Evolutionary conservation across 2,888 invertebrate genomes (phyloP).

Genomic region (Sinohyriopsis cumingii): DNA sequence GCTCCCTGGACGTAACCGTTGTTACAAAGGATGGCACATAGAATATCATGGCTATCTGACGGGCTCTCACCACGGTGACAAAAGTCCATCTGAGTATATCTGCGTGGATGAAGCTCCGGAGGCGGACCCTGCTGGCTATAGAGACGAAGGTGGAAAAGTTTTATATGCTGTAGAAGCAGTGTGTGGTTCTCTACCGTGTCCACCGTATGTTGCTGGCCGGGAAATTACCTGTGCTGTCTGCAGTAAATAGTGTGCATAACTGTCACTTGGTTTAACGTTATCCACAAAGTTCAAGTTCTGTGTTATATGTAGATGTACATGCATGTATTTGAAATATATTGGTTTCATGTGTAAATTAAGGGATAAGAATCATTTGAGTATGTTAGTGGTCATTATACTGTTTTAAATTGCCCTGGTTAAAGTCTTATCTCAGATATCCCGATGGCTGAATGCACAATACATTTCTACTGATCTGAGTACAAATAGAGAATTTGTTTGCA

Average conservation of each 20-base stretch:
- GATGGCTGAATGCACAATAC: too few species aligned
- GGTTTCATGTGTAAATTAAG: too few species aligned
- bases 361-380: too few species aligned
- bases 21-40: conserved; percentile 27
- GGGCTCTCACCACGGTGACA: conserved; percentile 7
- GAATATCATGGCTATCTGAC: conserved; percentile 41
- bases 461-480: too few species aligned
- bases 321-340: too few species aligned
- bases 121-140: conserved; percentile 21
- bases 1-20: conserved; percentile 28
- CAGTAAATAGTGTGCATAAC: conserved; percentile 12
- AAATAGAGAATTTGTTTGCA: too few species aligned
- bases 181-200: conserved; percentile 42
- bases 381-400: too few species aligned
- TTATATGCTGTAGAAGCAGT: conserved; percentile 20
- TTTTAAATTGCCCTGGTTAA: too few species aligned
- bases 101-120: conserved; percentile 38
- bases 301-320: too few species aligned
- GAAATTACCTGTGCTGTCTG: conserved; percentile 40
- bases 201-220: conserved; percentile 21
- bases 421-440: too few species aligned
- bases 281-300: too few species aligned
- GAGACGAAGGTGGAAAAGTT: conserved; percentile 22
- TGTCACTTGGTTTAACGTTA: too few species aligned
- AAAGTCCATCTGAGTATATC: conserved; percentile 15